Base-by-base conservation (phyloP, 2,888 invertebrate genomes). In the Diarsia rubi region DNA sequence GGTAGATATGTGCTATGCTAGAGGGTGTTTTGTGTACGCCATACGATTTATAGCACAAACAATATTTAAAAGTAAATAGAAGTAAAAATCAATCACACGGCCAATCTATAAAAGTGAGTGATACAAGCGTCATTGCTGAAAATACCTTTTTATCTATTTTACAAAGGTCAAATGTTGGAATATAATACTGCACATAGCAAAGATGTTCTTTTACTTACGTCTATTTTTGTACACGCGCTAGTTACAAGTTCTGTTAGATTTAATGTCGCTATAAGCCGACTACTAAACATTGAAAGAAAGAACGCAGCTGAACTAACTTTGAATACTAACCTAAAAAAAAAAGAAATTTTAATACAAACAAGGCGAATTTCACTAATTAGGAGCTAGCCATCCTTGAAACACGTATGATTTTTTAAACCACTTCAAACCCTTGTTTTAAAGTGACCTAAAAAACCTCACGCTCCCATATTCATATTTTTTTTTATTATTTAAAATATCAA, bases 231-330 rank as follows among this genome's bases (percentile, higher is more conserved):
- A 0, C 92, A 79, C 14, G 90, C 83, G 0, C 89, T 85, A 5
- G 91, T 85, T 4, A 94, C 57, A 21, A 90, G 88, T 42, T 93
- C 88, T 14, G 86, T 92, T 1, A 95, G 71, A 3, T 87, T 89
- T 3, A 91, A 89, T 0, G 92, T 75, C 0, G 88, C 86, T 52
- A 95, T 89, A 1, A 94, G 88, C 44, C 92, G 90, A 78, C 88
- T 94, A 24, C 91, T 88, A 54, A 95, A 86, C 76, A 94, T 93
- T 1, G 94, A 94, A 21, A 93, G 70, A 37, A 94, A 84, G 74
- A 92, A 95, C 3, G 93, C 91, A 0, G 95, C 94, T 3, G 86
- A 77, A 54, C 91, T 87, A 24, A 89, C 88, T 87, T 94, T 95
- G 3, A 90, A 89, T 21, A 95, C 81, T 68, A 95, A 76, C 63